Percentiles rank a stretch among this genome's conserved stretches.
These are phyloP conservation scores for Piaya cayana DNA, from an alignment of 2,113 vertebrate genomes.

Conservation along the genomic window DNA sequence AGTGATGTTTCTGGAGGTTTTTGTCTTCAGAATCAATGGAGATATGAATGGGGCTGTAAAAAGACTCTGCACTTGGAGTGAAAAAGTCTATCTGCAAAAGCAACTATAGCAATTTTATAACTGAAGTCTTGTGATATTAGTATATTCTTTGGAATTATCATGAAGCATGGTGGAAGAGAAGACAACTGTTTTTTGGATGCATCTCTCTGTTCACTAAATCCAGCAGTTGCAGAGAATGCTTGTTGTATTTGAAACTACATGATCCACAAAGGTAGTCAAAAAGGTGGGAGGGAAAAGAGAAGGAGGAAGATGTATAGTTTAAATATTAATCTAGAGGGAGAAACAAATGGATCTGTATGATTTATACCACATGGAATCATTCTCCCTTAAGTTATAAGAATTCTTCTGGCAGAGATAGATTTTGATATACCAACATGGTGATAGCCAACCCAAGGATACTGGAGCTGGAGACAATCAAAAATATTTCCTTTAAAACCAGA, in stretches of 20 bases:
- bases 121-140: background rate
- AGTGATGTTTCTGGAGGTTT: background rate
- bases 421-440: background rate
- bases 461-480: background rate
- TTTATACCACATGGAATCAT: background rate
- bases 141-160: background rate
- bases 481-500: background rate
- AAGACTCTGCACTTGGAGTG: background rate
- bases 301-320: background rate
- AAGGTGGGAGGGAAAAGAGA: background rate
- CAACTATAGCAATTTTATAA: background rate
- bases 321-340: background rate
- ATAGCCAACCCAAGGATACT: background rate
- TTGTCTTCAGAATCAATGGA: background rate
- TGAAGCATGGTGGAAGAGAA: background rate
- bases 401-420: background rate
- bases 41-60: background rate
- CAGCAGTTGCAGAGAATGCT: background rate
- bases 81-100: background rate
- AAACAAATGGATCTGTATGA: background rate
- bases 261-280: background rate
- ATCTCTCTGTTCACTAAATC: constrained; percentile 1
- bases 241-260: background rate
- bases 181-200: background rate
- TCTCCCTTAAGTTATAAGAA: background rate